Conservation (phyloP, 2,888 invertebrate species). For the Idaea straminata region DNA sequence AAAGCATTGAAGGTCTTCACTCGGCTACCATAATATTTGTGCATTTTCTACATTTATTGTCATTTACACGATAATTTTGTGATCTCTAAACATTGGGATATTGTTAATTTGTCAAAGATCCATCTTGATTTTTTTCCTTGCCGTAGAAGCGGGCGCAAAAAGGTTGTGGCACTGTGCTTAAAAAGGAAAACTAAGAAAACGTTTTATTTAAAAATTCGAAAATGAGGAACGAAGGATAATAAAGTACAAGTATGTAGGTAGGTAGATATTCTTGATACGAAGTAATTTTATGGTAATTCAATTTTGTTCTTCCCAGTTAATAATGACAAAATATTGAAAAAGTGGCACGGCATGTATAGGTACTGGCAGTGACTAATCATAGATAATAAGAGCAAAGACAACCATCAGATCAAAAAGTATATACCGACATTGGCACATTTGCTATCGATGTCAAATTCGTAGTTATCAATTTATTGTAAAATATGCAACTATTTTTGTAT, state of each 20-base stretch:
- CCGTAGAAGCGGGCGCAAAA: background rate
- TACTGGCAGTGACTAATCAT: background rate
- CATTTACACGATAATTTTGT: slow-evolving; percentile 5
- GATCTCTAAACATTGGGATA: background rate
- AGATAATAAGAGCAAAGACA: background rate
- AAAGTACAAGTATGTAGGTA: background rate
- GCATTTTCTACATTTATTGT: slow-evolving; percentile 5
- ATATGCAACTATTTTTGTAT: slow-evolving; percentile 50
- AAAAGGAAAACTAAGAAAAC: background rate
- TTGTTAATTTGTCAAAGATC: background rate
- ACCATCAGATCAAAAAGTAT: background rate
- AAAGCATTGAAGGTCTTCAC: background rate
- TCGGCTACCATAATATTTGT: slow-evolving; percentile 2
- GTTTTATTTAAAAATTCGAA: background rate
- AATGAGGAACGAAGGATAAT: too few species aligned
- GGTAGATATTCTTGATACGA: background rate
- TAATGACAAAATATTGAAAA: background rate
- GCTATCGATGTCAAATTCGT: slow-evolving; percentile 61
- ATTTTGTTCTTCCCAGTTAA: background rate
- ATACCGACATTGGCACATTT: slow-evolving; percentile 1
- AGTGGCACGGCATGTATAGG: background rate
- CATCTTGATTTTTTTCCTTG: background rate
- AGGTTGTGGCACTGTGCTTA: background rate
- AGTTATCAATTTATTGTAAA: slow-evolving; percentile 49
- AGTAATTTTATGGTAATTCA: background rate